Evolutionary conservation across 1,140 invertebrate species (phyloP), one percentile per base, ranked within the genome.

Genomic region (Aphis craccivora): DNA sequence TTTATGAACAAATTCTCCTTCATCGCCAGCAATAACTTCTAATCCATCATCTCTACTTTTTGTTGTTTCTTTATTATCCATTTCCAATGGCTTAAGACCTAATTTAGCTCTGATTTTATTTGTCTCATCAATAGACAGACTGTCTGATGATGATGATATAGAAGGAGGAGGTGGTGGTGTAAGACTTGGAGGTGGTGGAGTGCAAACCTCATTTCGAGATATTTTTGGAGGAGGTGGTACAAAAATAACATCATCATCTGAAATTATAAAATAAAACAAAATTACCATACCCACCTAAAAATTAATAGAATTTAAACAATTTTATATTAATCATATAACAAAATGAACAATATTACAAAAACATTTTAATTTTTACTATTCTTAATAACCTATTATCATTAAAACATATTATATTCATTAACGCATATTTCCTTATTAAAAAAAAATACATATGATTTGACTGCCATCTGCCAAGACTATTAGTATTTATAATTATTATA

Each of bases 1-100:
- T 95, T 97, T 98, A 95, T 99, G 99, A 94, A 99, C 97, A 96
- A 99, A 99, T 95, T 99, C 98, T 89, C 98, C 97, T 95, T 98
- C 98, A 95, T 97, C 97, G 94, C 95, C 95, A 90, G 94, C 94
- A 86, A 94, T 48, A 93, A 93, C 89, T 67, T 94, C 83, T 67
- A 90, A 83, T 43, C 81, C 93, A 60, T 93, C 93, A 89, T 94
- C 91, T 93, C 92, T 94, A 93, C 87, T 93, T 93, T 94, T 94
- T 11, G 88, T 90, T 35, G 93, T 90, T 67, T 90, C 89, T 45
- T 89, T 93, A n/a, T 94, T 89, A 91, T 96, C 96, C 11, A 98
- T 95, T 94, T 99, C 97, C 3, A 99, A 95, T 11, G 99, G 99
- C 95, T 99, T 99, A 5, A 99, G 95, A 6, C 99, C 99, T 30